Base-by-base conservation (phyloP, 1,140 invertebrate species). In the Lutraria rhynchaena region DNA sequence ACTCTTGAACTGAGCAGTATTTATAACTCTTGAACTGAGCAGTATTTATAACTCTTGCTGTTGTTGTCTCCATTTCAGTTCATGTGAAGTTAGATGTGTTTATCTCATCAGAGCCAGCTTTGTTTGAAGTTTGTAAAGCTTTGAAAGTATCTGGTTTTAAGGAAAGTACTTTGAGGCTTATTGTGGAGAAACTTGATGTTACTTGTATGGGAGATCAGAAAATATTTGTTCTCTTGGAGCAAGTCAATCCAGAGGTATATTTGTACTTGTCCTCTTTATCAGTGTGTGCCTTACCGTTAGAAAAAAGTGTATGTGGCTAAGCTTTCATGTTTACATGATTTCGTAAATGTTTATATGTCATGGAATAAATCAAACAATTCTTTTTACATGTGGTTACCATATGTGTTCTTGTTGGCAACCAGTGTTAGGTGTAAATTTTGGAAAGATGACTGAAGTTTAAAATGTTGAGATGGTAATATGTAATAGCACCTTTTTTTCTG, bases 71-170 rank as follows among this genome's bases (percentile, higher is more conserved):
- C 19, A 60, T 87, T 87, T 53, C 83, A 89, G 88, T 87, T 70
- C 75, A 85, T 7, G 82, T 91, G 33, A 89, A 89, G 53, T 76
- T 91, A 41, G 90, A 91, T 86, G 88, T 87, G 11, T 91, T 88
- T 83, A 83, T 91, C 11, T 84, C 85, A 24, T 87, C 89, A 3
- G 86, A 88, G 35, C 78, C 89, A 19, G 87, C 88, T 17, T 82
- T 88, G 53, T 74, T 86, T 61, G 90, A 91, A 80, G 80, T 92
- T 13, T 90, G 89, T 80, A 90, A 90, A 65, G 90, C 91, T 17
- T 63, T 91, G 29, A 89, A 88, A 27, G 87, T 91, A 31, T 89
- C 90, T 27, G 83, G 83, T 11, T 88, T 89, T 41, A 74, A 53
- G 15, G 83, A 86, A 17, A 83, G 85, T 57, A 87, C 85, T 49